Base-by-base conservation (phyloP, 2,888 invertebrate genomes). In the Mystacides longicornis region DNA sequence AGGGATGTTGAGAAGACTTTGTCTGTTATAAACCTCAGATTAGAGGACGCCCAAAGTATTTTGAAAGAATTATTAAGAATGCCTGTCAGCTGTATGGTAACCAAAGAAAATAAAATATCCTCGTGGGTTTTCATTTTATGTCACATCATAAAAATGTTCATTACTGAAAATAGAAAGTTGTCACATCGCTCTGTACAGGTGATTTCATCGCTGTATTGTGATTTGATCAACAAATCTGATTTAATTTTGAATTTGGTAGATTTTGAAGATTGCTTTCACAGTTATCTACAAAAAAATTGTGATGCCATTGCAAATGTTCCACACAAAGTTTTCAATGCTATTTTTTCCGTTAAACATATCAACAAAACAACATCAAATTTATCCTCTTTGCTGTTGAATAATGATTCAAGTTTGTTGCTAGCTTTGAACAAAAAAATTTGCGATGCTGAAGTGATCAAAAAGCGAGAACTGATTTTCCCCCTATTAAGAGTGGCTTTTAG, bases 401-500 rank as follows among this genome's bases (percentile, higher is more conserved):
- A 74, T 59, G 79, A 81, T 65, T 62, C 63, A 2, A 74, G 71
- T 61, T 72, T 80, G 11, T 69, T 79, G 60, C 66, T 71, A 16
- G 64, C 71, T 23, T 74, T 82, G 56, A 70, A 72, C 57, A 71
- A 77, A 63, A 72, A 78, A 66, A 65, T 79, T 1, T 58, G 64
- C 1, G 72, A 67, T 60, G 66, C 74, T 0, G 74, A 73, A 50
- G 68, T 80, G 49, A 67, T 83, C 43, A 69, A 75, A 11, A 81
- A 82, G 65, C 80, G 82, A 64, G 83, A 83, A 64, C 66, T 85
- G 1, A 73, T 86, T 2, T 77, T 88, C 63, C 82, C 85, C 0
- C 66, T 88, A 49, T 71, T 83, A 1, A 75, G 77, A 59, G 74
- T 75, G 23, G 62, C 75, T 60, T 64, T 77, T 64, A 59, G 73